phyloP scores from a whole-genome alignment of 2,113 vertebrate genomes.

The Bungarus multicinctus region DNA sequence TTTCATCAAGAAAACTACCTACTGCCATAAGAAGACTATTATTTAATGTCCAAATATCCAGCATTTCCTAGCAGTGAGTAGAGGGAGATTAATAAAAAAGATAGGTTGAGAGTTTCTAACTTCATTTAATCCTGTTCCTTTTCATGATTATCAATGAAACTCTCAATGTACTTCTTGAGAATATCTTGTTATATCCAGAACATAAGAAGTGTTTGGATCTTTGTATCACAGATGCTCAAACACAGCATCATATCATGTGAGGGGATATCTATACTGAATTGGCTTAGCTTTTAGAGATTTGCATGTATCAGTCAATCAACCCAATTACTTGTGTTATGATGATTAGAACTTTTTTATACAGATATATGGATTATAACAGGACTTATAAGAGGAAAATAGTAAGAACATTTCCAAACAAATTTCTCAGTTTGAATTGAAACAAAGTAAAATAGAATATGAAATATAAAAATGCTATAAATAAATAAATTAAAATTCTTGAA shows the following conservation, averaged over 20 bases:
- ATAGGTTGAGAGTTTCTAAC: background rate
- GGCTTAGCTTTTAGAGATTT: background rate
- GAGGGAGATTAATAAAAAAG: background rate
- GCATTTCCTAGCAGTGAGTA: background rate
- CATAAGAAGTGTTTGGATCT: background rate
- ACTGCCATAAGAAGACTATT: background rate
- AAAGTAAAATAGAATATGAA: background rate
- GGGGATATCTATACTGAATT: background rate
- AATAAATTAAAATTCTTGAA: background rate
- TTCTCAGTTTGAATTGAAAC: background rate
- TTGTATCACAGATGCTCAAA: background rate
- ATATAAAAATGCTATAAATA: background rate
- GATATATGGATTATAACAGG: background rate
- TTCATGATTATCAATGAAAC: background rate
- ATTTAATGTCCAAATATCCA: background rate
- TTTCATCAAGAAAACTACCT: background rate
- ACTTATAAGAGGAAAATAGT: background rate
- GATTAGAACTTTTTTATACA: background rate
- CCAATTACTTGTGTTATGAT: background rate
- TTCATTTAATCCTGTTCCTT: background rate
- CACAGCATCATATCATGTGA: background rate
- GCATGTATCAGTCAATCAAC: background rate
- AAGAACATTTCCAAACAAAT: background rate
- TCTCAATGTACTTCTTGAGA: background rate
- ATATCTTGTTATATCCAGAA: background rate